Percentiles rank a stretch among this genome's conserved stretches.
phyloP scores from a whole-genome alignment of 2,888 invertebrate species.

The Muschampia plurimacula region DNA sequence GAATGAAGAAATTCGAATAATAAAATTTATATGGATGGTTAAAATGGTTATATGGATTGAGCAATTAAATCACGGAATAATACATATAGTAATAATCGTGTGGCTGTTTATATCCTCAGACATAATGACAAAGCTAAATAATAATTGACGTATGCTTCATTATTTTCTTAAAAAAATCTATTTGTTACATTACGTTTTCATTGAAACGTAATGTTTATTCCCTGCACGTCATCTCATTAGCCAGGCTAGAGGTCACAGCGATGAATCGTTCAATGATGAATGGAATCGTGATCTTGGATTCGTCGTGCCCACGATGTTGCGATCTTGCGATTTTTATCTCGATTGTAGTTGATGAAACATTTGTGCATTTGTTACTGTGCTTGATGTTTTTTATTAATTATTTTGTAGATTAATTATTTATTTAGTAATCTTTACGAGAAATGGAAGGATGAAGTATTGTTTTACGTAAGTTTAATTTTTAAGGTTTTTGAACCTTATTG shows the following conservation, averaged over 20 bases:
- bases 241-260: neutral
- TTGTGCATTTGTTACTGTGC: neutral
- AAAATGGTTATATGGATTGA: no score
- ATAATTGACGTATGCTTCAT: no score
- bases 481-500: no score
- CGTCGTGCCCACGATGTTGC: neutral
- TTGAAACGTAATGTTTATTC: neutral
- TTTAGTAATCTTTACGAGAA: neutral
- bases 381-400: neutral
- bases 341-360: neutral
- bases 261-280: constrained; percentile 7
- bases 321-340: constrained; percentile 5
- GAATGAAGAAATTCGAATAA: no score
- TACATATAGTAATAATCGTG: no score
- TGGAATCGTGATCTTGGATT: constrained; percentile 2
- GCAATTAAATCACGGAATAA: no score
- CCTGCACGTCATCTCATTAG: neutral
- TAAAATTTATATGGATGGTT: no score
- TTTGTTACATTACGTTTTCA: neutral
- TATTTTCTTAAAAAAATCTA: no score
- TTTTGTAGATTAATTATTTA: neutral
- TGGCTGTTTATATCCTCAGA: no score
- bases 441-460: no score
- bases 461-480: no score
- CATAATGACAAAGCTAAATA: no score